Percentiles rank a stretch among this genome's conserved stretches.
These are phyloP conservation scores for Timema podura DNA, from an alignment of 2,888 invertebrate genomes.

Conservation along the genomic window DNA sequence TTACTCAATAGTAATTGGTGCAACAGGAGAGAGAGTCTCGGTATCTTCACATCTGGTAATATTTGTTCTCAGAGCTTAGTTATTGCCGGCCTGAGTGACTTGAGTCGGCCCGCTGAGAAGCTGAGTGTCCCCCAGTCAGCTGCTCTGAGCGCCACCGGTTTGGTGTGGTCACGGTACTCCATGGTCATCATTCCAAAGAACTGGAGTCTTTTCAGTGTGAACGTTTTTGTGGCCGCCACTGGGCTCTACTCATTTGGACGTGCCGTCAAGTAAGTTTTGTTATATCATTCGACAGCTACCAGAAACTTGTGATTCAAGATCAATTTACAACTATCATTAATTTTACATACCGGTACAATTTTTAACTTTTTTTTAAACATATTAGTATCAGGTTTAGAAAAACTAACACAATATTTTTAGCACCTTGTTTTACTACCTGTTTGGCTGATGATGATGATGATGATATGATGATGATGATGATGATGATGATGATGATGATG, in stretches of 20 bases:
- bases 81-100: constrained; percentile 83
- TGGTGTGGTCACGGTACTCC: constrained; percentile 95
- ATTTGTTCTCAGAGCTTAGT: constrained; percentile 65
- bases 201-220: constrained; percentile 90
- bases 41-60: too few relatives aligned
- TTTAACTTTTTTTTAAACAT: too few relatives aligned
- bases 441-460: neutral
- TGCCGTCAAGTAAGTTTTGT: constrained; percentile 17
- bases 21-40: too few relatives aligned
- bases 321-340: too few relatives aligned
- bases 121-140: constrained; percentile 78
- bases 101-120: constrained; percentile 82
- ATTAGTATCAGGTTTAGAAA: too few relatives aligned
- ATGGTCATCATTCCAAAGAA: constrained; percentile 96
- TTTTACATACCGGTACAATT: too few relatives aligned
- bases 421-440: too few relatives aligned
- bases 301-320: too few relatives aligned
- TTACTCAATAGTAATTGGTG: too few relatives aligned
- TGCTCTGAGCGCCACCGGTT: constrained; percentile 82
- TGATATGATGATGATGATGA: neutral
- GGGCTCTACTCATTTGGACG: constrained; percentile 79
- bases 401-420: too few relatives aligned
- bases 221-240: constrained; percentile 90
- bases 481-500: neutral
- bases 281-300: too few relatives aligned